Base-by-base conservation (phyloP, 2,888 invertebrate species). In the Drosophila greeni region DNA sequence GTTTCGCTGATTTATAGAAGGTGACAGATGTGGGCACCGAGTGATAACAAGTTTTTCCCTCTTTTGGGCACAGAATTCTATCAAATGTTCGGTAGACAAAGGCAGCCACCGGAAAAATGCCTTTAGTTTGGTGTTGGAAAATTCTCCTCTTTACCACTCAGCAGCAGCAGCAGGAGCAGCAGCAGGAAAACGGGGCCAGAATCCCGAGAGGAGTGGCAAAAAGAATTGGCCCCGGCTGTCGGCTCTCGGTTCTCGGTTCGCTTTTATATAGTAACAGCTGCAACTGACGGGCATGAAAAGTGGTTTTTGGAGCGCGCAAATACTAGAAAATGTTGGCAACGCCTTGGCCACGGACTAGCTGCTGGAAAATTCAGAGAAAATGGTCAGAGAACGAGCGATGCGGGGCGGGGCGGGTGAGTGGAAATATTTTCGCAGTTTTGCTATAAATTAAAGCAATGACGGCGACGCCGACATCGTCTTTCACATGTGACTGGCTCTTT, bases 241-340 rank as follows among this genome's bases (percentile, higher is more conserved):
- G 70, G 70, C 23, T 66, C 49, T 66, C 33, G 42, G 51, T 31
- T 53, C 33, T 53, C 53, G 45, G 60, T 61, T 43, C 62, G 36
- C 67, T 42, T 65, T 55, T 56, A 42, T 56, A 42, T 69, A 69
- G 70, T 60, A 67, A 83, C 85, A 85, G 83, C 85, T 82, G 85
- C 82, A 85, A 66, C 61, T 84, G 85, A 82, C 83, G 84, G 75
- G 83, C 84, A 75, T 84, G 85, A 85, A 84, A 82, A 82, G 82
- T 85, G 85, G 75, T 84, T 82, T 79, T 75, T 57, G 64, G 52
- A 72, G 78, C 68, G 68, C 65, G 76, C 69, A 75, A 73, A 68
- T 70, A 60, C 73, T 60, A 71, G 53, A 71, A 67, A 66, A 59
- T 59, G 54, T 58, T 70, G 57, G 52, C 65, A 56, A 47, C 55